Conservation (phyloP, 64 coral and sea anemone species). For the Pocillopora damicornis region DNA sequence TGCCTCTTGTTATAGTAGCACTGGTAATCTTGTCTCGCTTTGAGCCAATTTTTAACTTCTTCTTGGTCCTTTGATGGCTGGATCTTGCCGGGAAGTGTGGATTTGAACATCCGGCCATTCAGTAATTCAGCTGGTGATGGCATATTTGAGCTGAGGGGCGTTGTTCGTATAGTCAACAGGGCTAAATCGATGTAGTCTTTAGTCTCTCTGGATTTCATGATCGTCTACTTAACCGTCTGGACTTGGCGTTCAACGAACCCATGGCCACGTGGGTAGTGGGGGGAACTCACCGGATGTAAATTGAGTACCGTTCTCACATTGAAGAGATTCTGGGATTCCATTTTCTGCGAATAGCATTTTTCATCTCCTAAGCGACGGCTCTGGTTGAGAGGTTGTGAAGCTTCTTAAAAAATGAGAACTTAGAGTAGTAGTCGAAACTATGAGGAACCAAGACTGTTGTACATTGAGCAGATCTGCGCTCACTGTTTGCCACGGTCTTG, state of each 20-base stretch:
- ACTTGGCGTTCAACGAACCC: slow-evolving; percentile 51
- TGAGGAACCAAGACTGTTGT: slow-evolving; percentile 4
- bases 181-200: slow-evolving; percentile 13
- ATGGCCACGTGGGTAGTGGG: slow-evolving; percentile 26
- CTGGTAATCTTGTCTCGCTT: slow-evolving; percentile 12
- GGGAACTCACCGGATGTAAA: slow-evolving; percentile 30
- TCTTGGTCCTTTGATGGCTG: slow-evolving; percentile 30
- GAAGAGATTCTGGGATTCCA: slow-evolving; percentile 28
- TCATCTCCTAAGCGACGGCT: neutral
- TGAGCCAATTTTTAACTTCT: slow-evolving; percentile 15
- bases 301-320: slow-evolving; percentile 34
- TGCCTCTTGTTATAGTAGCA: slow-evolving; percentile 29
- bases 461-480: neutral
- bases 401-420: slow-evolving; percentile 2
- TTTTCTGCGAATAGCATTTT: slow-evolving; percentile 17
- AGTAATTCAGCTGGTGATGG: slow-evolving; percentile 34
- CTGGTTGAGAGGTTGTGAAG: no score
- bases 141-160: slow-evolving; percentile 21
- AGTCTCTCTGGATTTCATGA: slow-evolving; percentile 11
- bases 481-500: neutral
- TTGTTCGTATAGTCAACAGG: slow-evolving; percentile 33
- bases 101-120: slow-evolving; percentile 17
- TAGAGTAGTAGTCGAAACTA: slow-evolving; percentile 39
- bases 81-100: slow-evolving; percentile 39
- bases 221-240: slow-evolving; percentile 37